phyloP scores from a whole-genome alignment of 2,888 invertebrate genomes.

The Dioctria linearis region DNA sequence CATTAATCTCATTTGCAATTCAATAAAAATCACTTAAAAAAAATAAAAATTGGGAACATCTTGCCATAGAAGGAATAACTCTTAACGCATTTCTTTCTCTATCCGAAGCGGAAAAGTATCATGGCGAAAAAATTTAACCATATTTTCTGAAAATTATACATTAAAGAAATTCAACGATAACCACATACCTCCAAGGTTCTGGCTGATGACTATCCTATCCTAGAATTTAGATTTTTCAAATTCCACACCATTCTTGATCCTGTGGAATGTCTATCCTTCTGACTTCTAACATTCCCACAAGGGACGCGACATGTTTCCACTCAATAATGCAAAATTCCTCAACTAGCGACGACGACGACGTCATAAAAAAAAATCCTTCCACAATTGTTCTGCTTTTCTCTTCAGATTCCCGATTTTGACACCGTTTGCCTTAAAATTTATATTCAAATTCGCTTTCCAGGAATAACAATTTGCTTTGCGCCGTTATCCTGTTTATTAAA shows the following conservation, averaged over 20 bases:
- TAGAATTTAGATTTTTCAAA: too few relatives aligned
- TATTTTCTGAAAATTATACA: background rate
- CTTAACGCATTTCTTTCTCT: background rate
- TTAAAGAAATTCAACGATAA: background rate
- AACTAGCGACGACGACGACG: too few relatives aligned
- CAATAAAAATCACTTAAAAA: slow-evolving; percentile 23
- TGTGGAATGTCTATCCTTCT: background rate
- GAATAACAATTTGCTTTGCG: background rate
- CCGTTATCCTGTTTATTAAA: background rate
- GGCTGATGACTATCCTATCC: background rate
- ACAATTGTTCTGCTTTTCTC: background rate
- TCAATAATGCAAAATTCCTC: background rate
- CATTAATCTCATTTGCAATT: slow-evolving; percentile 42
- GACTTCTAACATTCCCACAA: background rate
- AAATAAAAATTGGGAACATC: slow-evolving; percentile 17
- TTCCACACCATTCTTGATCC: too few relatives aligned
- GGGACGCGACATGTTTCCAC: background rate
- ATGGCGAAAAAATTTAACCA: background rate
- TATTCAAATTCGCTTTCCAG: background rate
- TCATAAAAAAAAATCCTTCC: background rate
- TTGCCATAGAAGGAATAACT: background rate
- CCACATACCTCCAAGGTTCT: background rate
- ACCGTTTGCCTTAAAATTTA: background rate
- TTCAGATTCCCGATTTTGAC: background rate
- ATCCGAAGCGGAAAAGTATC: background rate